Evolutionary conservation across 2,113 vertebrate species (phyloP).

Genomic region (Ptychochromis oligacanthus): DNA sequence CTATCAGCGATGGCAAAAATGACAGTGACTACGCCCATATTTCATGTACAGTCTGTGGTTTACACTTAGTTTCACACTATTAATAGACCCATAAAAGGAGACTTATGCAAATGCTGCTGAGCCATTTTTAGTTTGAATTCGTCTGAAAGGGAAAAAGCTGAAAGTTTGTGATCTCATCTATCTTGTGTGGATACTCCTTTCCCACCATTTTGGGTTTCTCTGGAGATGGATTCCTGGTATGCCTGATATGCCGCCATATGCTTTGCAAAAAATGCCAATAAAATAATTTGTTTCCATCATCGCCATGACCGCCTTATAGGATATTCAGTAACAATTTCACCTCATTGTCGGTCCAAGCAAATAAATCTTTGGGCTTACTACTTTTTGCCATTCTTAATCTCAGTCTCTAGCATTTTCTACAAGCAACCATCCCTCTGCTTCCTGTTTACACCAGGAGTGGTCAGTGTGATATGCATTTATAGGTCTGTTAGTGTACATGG

Average conservation of each 20-base stretch:
- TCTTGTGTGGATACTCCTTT: neutral
- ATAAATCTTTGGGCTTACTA: neutral
- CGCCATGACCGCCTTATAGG: neutral
- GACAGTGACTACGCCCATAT: accelerated
- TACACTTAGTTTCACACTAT: neutral
- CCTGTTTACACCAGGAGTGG: neutral
- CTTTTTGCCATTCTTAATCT: neutral
- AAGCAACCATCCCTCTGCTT: neutral
- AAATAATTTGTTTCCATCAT: neutral
- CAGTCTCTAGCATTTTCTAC: too few relatives aligned
- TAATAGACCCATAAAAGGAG: neutral
- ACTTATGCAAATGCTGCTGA: neutral
- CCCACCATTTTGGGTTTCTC: neutral
- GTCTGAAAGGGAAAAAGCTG: neutral
- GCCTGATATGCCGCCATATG: too few relatives aligned
- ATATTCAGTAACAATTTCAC: too few relatives aligned
- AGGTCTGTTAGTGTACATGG: neutral
- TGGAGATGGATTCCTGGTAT: neutral
- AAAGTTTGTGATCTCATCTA: neutral
- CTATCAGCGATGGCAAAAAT: neutral
- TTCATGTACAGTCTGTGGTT: neutral
- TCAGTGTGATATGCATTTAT: neutral
- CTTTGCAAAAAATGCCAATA: neutral
- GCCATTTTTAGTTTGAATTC: neutral
- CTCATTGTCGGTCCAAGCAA: too few relatives aligned